Base-by-base conservation (phyloP, 2,888 invertebrate species). In the Cheilosia grossa region DNA sequence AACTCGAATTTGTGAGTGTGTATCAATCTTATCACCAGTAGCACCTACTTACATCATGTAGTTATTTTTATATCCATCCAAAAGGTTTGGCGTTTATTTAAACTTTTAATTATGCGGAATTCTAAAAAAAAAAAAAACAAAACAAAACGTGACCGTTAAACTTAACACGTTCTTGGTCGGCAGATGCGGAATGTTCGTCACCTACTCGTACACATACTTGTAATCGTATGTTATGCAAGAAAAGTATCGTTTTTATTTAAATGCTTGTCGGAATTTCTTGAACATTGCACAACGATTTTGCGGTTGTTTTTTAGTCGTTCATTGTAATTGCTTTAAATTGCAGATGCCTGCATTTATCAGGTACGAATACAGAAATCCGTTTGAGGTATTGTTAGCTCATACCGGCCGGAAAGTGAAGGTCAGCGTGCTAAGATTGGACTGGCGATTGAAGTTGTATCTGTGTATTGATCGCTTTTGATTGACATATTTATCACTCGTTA, bases 161-260 rank as follows among this genome's bases (percentile, higher is more conserved):
- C 24, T 24, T 51, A 5, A 51, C 51, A 51, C 51, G 51, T 51
- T 51, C 21, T 21, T 49, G 21, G 49, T 49, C 21, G 49, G 49
- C 49, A 49, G 49, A 49, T 24, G 51, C 15, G 51, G 24, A 51
- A 24, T 51, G 51, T 15, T 51, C 6, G 15, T 51, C 51, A 21
- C 51, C 24, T 47, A 47, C 7, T 17, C 27, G 6, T 7, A 24
- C 24, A 3, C 24, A 24, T 3, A 27, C 27, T 27, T 9, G 24
- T 9, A 24, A 3, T 13, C 13, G 10, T 24, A 51, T 13, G 51
- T 51, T 21, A 51, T 21, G 21, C 21, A 51, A 19, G 9, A 19
- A 19, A 19, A 49, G 10, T 49, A 51, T 51, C 51, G 15, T 21
- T 51, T 51, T 13, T 21, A 21, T 21, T 51, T 17, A 51, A 51